These are phyloP conservation scores for Lydus trimaculatus DNA, from an alignment of 2,888 invertebrate genomes.

Conservation along the genomic window DNA sequence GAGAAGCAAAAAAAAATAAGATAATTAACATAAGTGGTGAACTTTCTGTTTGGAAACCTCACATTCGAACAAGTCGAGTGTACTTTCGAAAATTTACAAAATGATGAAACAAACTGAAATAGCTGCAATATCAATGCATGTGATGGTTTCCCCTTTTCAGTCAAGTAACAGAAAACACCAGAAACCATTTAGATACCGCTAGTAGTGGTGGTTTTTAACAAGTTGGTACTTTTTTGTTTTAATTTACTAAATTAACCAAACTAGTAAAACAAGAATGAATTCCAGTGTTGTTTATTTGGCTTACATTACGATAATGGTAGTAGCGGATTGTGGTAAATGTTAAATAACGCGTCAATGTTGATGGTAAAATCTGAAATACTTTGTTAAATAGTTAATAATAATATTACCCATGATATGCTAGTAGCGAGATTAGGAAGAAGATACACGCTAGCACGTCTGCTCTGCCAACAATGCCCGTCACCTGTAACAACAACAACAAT, in stretches of 20 bases:
- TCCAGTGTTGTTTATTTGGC: no score
- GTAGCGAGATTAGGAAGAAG: slow-evolving; percentile 81
- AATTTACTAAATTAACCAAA: background rate
- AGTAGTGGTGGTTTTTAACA: background rate
- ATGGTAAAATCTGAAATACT: background rate
- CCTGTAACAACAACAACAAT: slow-evolving; percentile 64
- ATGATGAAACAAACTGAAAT: background rate
- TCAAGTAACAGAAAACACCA: background rate
- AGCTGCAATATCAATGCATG: background rate
- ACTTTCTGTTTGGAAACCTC: background rate
- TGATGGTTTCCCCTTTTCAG: background rate
- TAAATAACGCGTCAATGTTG: background rate
- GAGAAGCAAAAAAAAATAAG: background rate
- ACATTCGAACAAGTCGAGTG: background rate
- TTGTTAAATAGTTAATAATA: slow-evolving; percentile 25
- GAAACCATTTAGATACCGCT: background rate
- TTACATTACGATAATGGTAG: no score
- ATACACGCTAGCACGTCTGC: slow-evolving; percentile 87
- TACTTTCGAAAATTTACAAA: background rate
- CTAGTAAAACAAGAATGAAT: background rate
- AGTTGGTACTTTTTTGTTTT: background rate
- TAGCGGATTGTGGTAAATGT: background rate
- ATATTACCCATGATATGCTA: slow-evolving; percentile 80
- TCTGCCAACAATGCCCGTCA: slow-evolving; percentile 86
- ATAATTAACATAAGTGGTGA: background rate